Evolutionary conservation across 2,888 invertebrate genomes (phyloP), one percentile per base, ranked within the genome.

Genomic region (Vesta saturnalis): DNA sequence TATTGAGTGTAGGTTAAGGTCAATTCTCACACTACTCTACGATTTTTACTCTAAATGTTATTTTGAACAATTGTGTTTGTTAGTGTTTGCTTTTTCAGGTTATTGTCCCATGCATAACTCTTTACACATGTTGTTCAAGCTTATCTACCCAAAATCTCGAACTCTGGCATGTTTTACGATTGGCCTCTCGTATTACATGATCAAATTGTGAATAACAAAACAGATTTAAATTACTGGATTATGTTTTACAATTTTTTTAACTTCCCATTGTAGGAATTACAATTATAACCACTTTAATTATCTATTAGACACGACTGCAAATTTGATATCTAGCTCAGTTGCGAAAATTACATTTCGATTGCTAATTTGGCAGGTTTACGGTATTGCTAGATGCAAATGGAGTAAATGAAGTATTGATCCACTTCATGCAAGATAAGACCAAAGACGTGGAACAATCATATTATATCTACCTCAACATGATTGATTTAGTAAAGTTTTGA

Each of bases 11-110:
- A n/a, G 47, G 16, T 18, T 23, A 47, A 65, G 61, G 22, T 47
- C 61, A 49, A 49, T 61, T 47, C 56, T 57, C 18, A 59, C 12
- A 4, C n/a, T n/a, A n/a, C n/a, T n/a, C n/a, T 10, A 39, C 8
- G 8, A 39, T 39, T 39, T 39, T 39, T 8, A 23, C 23, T 3
- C 10, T 1, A 49, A 4, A 56, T 56, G 10, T 23, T 47, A 8
- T 21, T 49, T 23, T 15, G 12, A 15, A 14, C 47, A 21, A 23
- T 39, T 58, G 5, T 47, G 15, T 47, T 47, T n/a, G 14, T 15
- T 3, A 47, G 47, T 52, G 19, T n/a, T 49, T 19, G 8, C 39
- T n/a, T n/a, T 52, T 52, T 52, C 19, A n/a, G 52, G 52, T 52
- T 52, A 18, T 52, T 18, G 52, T 21, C 10, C 19, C 39, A 39